Evolutionary conservation across 64 coral and sea anemone species (phyloP), one percentile per base, ranked within the genome.

Genomic region (Catalaphyllia jardinei): DNA sequence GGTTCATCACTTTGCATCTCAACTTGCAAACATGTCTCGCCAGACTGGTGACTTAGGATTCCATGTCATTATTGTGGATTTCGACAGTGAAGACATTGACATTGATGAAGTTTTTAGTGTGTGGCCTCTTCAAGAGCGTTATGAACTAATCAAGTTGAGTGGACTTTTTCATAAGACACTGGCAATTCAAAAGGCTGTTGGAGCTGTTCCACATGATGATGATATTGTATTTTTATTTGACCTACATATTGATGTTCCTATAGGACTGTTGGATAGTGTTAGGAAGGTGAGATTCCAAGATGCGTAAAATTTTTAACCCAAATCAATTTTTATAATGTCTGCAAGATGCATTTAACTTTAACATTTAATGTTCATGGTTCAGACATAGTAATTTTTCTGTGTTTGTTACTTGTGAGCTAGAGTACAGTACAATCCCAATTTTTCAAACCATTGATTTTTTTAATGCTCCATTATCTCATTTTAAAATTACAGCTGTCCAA

Each of bases 141-240:
- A 77, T 52, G 77, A 73, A 5, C 52, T 88, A 28, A 88, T 88
- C 55, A 62, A 88, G 52, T 75, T 77, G 60, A 42, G 29, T 31
- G 87, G 87, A n/a, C 31, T 55, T 25, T 88, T 88, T 31, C 35
- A 77, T 29, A 88, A 88, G 30, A 88, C 87, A 28, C 31, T 77
- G 57, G 87, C 73, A 22, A 13, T 77, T 62, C 72, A 88, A 19
- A 51, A 77, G 59, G 87, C 69, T 88, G 87, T 88, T n/a, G 17
- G 51, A 15, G 72, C 72, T 88, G 87, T 88, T 50, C 72, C 57
- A 78, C 65, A 88, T 77, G 55, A 60, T 18, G 0, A 62, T n/a
- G 87, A 75, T 39, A 88, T 88, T 46, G 61, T 88, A 60, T 88
- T 88, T 88, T 50, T 88, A 9, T 75, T 77, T 75, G 87, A 88